phyloP scores from a whole-genome alignment of 2,888 invertebrate species.

The Chrysolina haemoptera region DNA sequence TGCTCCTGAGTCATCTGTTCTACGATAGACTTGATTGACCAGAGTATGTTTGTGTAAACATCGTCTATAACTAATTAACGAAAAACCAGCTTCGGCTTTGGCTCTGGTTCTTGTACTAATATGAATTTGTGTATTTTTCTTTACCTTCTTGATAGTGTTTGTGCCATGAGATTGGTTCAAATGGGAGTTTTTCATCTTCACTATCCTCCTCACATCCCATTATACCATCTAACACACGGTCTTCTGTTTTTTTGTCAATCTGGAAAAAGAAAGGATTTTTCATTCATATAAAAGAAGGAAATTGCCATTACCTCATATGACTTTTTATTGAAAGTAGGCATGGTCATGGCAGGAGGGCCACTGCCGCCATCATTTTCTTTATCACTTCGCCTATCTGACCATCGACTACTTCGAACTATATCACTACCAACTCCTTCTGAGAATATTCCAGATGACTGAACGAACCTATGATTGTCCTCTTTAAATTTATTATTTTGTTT shows the following conservation, averaged over 20 bases:
- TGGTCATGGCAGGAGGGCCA: slow-evolving; percentile 47
- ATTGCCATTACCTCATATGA: slow-evolving; percentile 55
- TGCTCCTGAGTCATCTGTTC: too few relatives aligned
- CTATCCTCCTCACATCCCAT: slow-evolving; percentile 56
- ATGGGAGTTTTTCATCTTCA: slow-evolving; percentile 59
- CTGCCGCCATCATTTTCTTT: slow-evolving; percentile 49
- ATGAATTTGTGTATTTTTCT: slow-evolving; percentile 15
- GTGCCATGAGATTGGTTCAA: slow-evolving; percentile 54
- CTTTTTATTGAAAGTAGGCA: slow-evolving; percentile 59
- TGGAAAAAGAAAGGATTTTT: slow-evolving; percentile 38
- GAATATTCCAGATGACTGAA: slow-evolving; percentile 65
- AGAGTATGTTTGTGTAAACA: too few relatives aligned
- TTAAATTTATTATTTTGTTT: slow-evolving; percentile 41
- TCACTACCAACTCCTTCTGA: slow-evolving; percentile 62
- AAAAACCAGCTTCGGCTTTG: too few relatives aligned
- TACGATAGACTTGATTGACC: too few relatives aligned
- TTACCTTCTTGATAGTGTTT: slow-evolving; percentile 51
- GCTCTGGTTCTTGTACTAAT: too few relatives aligned
- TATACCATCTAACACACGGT: slow-evolving; percentile 57
- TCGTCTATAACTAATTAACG: too few relatives aligned
- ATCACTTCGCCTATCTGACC: slow-evolving; percentile 46
- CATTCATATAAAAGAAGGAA: slow-evolving; percentile 2
- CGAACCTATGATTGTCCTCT: slow-evolving; percentile 45
- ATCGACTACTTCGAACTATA: slow-evolving; percentile 48
- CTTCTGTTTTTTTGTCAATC: slow-evolving; percentile 61